Conservation (phyloP, 2,113 vertebrate genomes). For the Pseudorhombus dupliciocellatus region DNA sequence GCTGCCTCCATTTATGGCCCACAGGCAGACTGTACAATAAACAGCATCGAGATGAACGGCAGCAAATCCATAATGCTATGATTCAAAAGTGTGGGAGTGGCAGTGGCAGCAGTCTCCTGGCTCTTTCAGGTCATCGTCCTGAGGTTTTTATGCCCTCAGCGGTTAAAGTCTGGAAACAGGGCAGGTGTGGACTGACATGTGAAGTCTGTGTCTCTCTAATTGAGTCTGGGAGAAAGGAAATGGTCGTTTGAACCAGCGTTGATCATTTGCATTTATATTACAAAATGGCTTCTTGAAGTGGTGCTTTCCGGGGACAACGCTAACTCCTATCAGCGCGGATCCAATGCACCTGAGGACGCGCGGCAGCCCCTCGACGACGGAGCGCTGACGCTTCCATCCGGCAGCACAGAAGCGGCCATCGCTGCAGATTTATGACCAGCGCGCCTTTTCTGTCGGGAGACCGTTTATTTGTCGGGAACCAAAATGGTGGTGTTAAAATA, state of each 20-base stretch:
- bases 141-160: neutral
- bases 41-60: constrained; percentile 47
- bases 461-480: constrained; percentile 15
- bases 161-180: constrained; percentile 43
- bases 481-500: neutral
- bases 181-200: constrained; percentile 33
- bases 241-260: constrained; percentile 50
- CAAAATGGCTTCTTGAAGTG: constrained; percentile 54
- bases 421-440: constrained; percentile 42
- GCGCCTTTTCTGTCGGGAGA: constrained; percentile 1
- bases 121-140: neutral
- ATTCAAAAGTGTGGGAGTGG: constrained; percentile 31
- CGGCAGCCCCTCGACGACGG: constrained; percentile 30
- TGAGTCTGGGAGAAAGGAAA: constrained; percentile 50
- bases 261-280: constrained; percentile 77
- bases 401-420: constrained; percentile 28
- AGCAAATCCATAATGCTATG: constrained; percentile 33
- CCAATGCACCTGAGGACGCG: constrained; percentile 65
- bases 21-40: constrained; percentile 56
- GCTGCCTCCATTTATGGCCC: constrained; percentile 43
- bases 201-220: constrained; percentile 40
- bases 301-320: constrained; percentile 57
- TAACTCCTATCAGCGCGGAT: constrained; percentile 42
- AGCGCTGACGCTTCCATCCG: constrained; percentile 41
- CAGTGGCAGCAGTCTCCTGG: constrained; percentile 11